phyloP scores from a whole-genome alignment of 2,113 vertebrate species.

The Geococcyx californianus region DNA sequence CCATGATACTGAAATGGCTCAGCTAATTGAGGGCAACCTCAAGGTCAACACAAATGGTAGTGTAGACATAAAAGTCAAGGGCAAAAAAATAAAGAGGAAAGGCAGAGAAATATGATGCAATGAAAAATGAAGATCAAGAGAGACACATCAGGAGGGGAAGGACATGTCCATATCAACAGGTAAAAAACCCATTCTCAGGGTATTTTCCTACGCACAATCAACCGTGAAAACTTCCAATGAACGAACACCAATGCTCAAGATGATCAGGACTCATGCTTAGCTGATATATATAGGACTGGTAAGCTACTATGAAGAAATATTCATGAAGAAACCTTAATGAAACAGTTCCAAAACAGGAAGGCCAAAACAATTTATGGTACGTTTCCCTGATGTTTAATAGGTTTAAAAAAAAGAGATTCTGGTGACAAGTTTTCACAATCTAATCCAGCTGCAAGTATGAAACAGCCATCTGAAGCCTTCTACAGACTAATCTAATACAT shows the following conservation, averaged over 20 bases:
- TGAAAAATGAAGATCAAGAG: not conserved
- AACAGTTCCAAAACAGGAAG: not conserved
- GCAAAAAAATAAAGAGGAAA: constrained; percentile 35
- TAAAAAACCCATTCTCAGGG: not conserved
- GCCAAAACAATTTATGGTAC: not conserved
- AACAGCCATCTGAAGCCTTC: not conserved
- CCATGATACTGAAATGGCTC: not conserved
- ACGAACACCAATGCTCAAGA: not conserved
- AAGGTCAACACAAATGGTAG: constrained; percentile 33
- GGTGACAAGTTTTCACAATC: not conserved
- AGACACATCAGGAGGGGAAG: not conserved
- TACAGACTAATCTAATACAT: not conserved
- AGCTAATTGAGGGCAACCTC: constrained; percentile 53
- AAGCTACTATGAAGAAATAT: not conserved
- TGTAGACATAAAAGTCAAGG: constrained; percentile 33
- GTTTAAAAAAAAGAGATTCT: not conserved
- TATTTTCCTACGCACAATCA: not conserved
- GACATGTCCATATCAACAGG: not conserved
- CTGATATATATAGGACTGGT: not conserved
- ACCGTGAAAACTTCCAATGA: not conserved
- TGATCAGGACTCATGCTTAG: not conserved
- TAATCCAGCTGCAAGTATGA: not conserved
- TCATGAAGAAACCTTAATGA: not conserved
- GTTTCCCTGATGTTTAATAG: not conserved
- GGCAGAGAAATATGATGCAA: not conserved